A percentile compares a stretch with the other conserved stretches of the same genome.
Evolutionary conservation across 2,797 vertebrate species (phyloP).

Genomic region (Heliangelus exortis): DNA sequence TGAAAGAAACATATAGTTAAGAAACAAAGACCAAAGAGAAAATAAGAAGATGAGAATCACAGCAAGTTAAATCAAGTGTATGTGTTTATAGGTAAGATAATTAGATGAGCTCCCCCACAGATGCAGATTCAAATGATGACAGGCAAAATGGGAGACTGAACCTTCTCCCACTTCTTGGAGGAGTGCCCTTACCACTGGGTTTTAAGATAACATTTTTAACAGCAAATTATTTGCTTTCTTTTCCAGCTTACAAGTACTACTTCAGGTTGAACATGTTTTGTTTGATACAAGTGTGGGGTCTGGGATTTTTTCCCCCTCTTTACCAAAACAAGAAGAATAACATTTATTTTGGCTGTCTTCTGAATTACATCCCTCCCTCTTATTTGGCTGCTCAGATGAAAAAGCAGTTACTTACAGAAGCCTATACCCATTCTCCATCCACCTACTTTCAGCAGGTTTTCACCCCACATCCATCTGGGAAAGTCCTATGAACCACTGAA

Average conservation of each 20-base stretch:
- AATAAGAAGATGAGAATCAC: neutral
- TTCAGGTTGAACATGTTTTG: neutral
- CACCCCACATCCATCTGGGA: neutral
- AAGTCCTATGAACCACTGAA: neutral
- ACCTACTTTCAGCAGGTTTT: neutral
- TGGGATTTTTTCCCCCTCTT: neutral
- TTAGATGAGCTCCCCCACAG: neutral
- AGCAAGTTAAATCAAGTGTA: neutral
- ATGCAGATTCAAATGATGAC: neutral
- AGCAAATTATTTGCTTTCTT: neutral
- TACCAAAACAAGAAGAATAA: neutral
- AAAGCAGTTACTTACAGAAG: neutral
- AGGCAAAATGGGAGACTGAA: neutral
- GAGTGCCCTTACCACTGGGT: neutral
- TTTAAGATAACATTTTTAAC: neutral
- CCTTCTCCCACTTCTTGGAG: neutral
- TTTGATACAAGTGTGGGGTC: neutral
- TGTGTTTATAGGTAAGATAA: neutral
- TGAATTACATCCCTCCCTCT: neutral
- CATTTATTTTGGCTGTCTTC: neutral
- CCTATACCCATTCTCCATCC: neutral
- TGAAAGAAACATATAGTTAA: neutral
- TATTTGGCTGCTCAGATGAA: neutral
- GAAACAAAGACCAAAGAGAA: neutral
- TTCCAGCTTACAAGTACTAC: neutral